Base-by-base conservation (phyloP, 2,888 invertebrate genomes). In the Cenopis cana region DNA sequence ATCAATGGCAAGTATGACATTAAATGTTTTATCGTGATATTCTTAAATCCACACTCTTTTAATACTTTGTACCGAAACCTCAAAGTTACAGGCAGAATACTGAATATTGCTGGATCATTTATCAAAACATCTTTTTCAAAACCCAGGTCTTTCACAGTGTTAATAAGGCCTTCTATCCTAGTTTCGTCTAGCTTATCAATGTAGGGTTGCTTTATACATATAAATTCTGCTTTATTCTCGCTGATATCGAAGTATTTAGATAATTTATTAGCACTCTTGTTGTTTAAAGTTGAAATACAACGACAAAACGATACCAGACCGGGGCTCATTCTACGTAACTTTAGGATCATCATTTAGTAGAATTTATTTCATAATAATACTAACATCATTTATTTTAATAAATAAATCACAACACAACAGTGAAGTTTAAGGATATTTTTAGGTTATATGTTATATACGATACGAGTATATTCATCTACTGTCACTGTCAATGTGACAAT, bases 1-100 rank as follows among this genome's bases (percentile, higher is more conserved):
- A 92, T 73, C 68, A 91, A 69, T 49, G 81, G 74, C 49, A 93
- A 81, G 78, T 90, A 92, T 68, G 83, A 78, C 52, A 82, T 59
- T 70, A 93, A 60, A 74, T 82, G 74, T 4, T 70, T 62, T n/a
- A 85, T 76, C 1, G 82, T 74, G 59, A 93, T 74, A 49, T 85
- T 77, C 67, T 76, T 62, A 46, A 93, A 74, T 5, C 93, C 93
- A 83, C 93, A 92, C 84, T 94, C 93, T 68, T 82, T 68, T 49
- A 94, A 80, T n/a, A 93, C 89, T 79, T 81, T 81, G 72, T 81
- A 84, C 38, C 93, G 82, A 76, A 84, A 88, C 77, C 83, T 89
- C 55, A 93, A 74, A 38, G 93, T 93, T 2, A 88, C 72, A 20
- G 93, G 93, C 62, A 88, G 76, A 54, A 89, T 77, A 72, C 88